Conservation (phyloP, 2,888 invertebrate species). For the Ptilodon capucinus region DNA sequence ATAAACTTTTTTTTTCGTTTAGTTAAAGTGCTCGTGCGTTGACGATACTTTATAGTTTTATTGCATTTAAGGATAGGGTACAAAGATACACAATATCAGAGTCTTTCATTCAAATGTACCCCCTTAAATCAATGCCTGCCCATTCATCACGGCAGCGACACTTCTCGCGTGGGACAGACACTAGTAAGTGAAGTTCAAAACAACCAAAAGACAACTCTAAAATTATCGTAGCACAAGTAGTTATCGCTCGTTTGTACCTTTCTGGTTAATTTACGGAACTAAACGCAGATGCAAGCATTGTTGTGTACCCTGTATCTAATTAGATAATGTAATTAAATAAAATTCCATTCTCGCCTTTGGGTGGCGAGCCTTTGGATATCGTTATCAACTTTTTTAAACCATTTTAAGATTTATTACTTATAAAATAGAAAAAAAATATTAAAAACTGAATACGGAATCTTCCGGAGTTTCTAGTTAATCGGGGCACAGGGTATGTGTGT, state of each 20-base stretch:
- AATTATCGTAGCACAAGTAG: conserved; percentile 14
- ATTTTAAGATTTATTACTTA: conserved; percentile 33
- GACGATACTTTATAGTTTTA: conserved; percentile 63
- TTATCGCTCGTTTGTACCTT: conserved; percentile 21
- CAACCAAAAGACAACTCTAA: conserved; percentile 46
- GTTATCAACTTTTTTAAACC: conserved; percentile 54
- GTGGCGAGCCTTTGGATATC: conserved; percentile 59
- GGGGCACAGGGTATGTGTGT: neutral
- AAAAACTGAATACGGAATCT: neutral
- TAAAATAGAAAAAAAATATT: neutral
- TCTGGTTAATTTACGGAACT: conserved; percentile 46
- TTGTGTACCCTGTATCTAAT: conserved; percentile 68
- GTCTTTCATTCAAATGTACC: conserved; percentile 61
- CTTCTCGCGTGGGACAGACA: conserved; percentile 52
- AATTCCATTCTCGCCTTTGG: conserved; percentile 68
- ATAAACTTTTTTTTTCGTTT: conserved; percentile 21
- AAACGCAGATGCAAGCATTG: conserved; percentile 70
- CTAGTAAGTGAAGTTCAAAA: conserved; percentile 32
- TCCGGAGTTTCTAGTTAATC: neutral
- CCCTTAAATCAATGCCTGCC: conserved; percentile 68
- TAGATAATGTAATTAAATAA: conserved; percentile 71
- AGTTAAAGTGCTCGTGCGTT: conserved; percentile 26
- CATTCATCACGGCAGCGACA: conserved; percentile 73
- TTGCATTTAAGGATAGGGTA: conserved; percentile 51
- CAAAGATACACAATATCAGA: conserved; percentile 58